Evolutionary conservation across 1,140 invertebrate genomes (phyloP), one percentile per base, ranked within the genome.

Genomic region (Trachymyrmex cornetzi): DNA sequence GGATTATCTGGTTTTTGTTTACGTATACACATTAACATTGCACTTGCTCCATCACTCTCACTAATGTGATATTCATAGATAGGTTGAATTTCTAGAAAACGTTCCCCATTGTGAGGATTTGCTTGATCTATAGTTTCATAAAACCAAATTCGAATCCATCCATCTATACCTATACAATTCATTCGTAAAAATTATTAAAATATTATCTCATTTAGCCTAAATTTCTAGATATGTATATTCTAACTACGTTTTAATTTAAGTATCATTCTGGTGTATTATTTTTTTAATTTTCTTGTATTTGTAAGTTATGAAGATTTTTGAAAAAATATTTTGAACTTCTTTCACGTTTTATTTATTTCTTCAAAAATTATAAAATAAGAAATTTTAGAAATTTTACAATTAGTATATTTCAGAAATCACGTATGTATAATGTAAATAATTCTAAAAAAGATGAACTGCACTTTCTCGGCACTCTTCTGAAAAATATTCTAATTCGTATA

Each of bases 81-180:
- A 3, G 98, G 98, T 93, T 99, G 98, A 69, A 98, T 96, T 94
- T 98, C 97, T 67, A 98, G 96, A 80, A 97, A 97, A n/a, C 96
- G 96, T 88, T 97, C 96, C 11, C 98, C 97, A 91, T 98, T 97
- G 0, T 97, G 96, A 0, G 97, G 96, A 94, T 98, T 97, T 0
- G 98, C 97, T 86, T 97, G 96, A 90, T 98, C 98, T 22, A 99
- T 98, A 0, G 97, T 97, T 82, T 98, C 98, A 96, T 98, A 98
- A 93, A 97, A 98, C 98, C 98, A 99, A 27, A 98, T 96, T 77
- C 97, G 96, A 22, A 99, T 97, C 93, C 96, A 98, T 0, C 98
- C 98, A 95, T 99, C 98, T 91, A 97, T 96, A 12, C 98, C 96
- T 90, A 59, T 22, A 50, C 0, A 75, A 74, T 63, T 34, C 38